phyloP scores from a whole-genome alignment of 2,113 vertebrate genomes.

The Pionites leucogaster region DNA sequence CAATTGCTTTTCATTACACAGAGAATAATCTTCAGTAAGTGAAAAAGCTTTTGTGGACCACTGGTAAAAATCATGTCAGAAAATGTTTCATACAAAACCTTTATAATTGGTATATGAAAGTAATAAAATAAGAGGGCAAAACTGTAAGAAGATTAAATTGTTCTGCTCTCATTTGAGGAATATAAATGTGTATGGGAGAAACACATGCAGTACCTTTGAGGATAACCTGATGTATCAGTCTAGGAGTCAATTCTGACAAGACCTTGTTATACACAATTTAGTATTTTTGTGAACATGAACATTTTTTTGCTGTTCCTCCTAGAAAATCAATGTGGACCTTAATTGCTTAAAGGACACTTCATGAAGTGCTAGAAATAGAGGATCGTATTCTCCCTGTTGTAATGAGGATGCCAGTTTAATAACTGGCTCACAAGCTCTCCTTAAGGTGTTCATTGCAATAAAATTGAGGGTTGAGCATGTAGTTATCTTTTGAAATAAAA shows the following conservation, averaged over 20 bases:
- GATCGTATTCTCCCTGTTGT: not conserved
- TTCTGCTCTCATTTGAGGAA: not conserved
- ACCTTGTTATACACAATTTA: not conserved
- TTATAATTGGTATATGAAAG: not conserved
- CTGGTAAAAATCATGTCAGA: not conserved
- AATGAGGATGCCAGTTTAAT: not conserved
- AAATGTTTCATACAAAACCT: not conserved
- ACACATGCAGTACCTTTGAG: not conserved
- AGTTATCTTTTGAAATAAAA: not conserved
- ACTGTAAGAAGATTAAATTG: not conserved
- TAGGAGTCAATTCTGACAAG: not conserved
- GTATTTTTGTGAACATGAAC: not conserved
- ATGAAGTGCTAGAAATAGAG: not conserved
- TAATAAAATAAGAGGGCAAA: not conserved
- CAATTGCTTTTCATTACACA: conserved; percentile 1
- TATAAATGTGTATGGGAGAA: not conserved
- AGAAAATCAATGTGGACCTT: not conserved
- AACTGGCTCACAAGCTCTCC: not conserved
- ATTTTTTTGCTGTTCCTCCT: not conserved
- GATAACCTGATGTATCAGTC: not conserved
- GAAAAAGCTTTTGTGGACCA: not conserved
- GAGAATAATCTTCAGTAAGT: not conserved
- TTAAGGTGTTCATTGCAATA: not conserved
- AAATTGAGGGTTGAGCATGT: not conserved
- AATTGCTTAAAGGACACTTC: not conserved